phyloP scores from a whole-genome alignment of 37 sponge, comb jelly and placozoan species.

The Hexactinellida sp. region DNA sequence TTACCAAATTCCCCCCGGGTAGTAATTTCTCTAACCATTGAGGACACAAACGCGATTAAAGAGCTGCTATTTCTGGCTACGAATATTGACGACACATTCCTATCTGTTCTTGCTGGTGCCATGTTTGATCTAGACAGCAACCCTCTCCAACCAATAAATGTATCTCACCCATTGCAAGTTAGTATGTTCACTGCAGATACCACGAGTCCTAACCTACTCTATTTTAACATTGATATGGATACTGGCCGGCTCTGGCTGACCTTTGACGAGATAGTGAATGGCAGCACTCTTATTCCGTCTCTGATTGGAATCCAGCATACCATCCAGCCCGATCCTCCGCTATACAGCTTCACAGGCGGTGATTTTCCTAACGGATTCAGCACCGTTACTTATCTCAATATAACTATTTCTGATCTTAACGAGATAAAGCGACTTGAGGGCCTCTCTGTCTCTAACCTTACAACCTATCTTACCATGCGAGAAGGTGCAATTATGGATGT shows the following conservation, averaged over 20 bases:
- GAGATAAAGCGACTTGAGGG: slow-evolving; percentile 60
- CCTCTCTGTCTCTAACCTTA: slow-evolving; percentile 38
- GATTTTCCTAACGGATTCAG: slow-evolving; percentile 24
- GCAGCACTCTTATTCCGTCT: slow-evolving; percentile 35
- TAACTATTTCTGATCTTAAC: slow-evolving; percentile 54
- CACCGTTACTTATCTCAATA: slow-evolving; percentile 27
- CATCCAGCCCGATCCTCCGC: not conserved
- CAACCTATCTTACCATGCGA: slow-evolving; percentile 34
- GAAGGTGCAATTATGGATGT: not conserved
- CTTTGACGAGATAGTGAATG: slow-evolving; percentile 67
- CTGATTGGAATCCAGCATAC: slow-evolving; percentile 45
- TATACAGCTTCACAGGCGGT: slow-evolving; percentile 41
- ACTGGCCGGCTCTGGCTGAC: slow-evolving; percentile 43
- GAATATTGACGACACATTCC: slow-evolving; percentile 30
- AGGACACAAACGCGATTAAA: slow-evolving; percentile 59
- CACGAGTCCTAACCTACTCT: slow-evolving; percentile 33
- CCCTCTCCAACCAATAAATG: slow-evolving; percentile 18
- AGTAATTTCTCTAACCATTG: slow-evolving; percentile 25
- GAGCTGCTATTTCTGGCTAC: slow-evolving; percentile 40
- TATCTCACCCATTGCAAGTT: slow-evolving; percentile 9
- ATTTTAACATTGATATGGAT: slow-evolving; percentile 51
- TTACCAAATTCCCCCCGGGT: not conserved
- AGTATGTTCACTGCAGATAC: slow-evolving; percentile 39
- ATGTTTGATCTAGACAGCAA: slow-evolving; percentile 35
- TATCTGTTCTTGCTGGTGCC: slow-evolving; percentile 33